A percentile compares a stretch with the other conserved stretches of the same genome.
Evolutionary conservation across 2,888 invertebrate genomes (phyloP).

Genomic region (Miltochrista miniata): DNA sequence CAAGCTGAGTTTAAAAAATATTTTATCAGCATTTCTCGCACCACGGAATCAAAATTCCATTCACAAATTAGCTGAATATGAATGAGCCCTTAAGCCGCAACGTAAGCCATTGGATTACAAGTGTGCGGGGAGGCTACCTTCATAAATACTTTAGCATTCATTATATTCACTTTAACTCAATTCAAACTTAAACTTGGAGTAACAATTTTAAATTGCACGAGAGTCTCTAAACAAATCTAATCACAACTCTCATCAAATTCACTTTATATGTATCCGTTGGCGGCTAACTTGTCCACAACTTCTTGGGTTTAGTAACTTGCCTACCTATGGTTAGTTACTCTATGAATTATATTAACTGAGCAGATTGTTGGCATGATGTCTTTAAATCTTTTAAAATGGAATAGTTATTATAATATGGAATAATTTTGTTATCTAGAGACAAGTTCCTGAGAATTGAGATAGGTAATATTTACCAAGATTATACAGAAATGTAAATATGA

Average conservation of each 20-base stretch:
- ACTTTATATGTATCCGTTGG: constrained; percentile 43
- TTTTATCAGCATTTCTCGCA: no score
- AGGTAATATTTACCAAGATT: no score
- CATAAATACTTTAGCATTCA: constrained; percentile 53
- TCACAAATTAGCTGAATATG: not conserved
- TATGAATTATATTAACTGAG: constrained; percentile 1
- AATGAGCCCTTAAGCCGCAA: constrained; percentile 7
- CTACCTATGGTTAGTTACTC: not conserved
- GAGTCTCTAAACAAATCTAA: constrained; percentile 58
- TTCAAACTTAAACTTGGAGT: constrained; percentile 53
- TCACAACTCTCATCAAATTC: constrained; percentile 57
- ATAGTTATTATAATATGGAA: no score
- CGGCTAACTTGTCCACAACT: constrained; percentile 27
- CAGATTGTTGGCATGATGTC: not conserved
- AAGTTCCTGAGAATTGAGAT: no score
- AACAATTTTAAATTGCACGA: constrained; percentile 57
- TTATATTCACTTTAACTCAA: constrained; percentile 54
- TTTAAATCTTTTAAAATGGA: no score
- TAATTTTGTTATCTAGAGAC: no score
- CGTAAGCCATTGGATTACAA: constrained; percentile 20
- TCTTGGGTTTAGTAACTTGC: constrained; percentile 21
- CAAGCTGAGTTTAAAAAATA: no score
- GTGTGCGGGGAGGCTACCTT: constrained; percentile 9
- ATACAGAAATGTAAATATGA: no score
- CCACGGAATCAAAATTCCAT: no score